Evolutionary conservation across 2,888 invertebrate species (phyloP).

Genomic region (Alsophila aescularia): DNA sequence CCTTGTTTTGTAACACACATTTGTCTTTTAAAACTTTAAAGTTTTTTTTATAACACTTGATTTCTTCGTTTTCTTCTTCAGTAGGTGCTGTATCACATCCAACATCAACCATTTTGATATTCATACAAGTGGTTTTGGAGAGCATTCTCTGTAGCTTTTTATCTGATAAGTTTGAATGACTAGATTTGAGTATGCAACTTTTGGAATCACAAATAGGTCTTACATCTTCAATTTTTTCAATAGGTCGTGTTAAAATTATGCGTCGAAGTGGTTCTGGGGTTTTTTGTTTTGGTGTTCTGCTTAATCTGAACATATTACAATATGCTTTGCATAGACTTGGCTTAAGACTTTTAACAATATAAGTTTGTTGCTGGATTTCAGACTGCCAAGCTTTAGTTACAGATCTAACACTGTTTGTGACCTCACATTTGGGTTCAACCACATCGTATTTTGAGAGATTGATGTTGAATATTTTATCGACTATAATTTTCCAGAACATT

Average conservation of each 20-base stretch:
- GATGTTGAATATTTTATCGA: slow-evolving; percentile 67
- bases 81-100: slow-evolving; percentile 49
- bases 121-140: slow-evolving; percentile 48
- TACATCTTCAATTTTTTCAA: slow-evolving; percentile 3
- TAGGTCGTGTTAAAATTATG: slow-evolving; percentile 10
- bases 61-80: slow-evolving; percentile 40
- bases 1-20: slow-evolving; percentile 52
- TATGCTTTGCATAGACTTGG: slow-evolving; percentile 38
- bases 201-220: not conserved
- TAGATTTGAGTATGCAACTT: slow-evolving; percentile 2
- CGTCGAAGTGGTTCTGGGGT: not conserved
- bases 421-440: slow-evolving; percentile 33
- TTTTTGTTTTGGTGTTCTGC: slow-evolving; percentile 12
- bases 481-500: slow-evolving; percentile 75
- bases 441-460: slow-evolving; percentile 50
- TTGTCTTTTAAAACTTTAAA: slow-evolving; percentile 54
- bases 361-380: slow-evolving; percentile 64
- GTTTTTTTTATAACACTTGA: slow-evolving; percentile 46
- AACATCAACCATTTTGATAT: slow-evolving; percentile 47
- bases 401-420: slow-evolving; percentile 51
- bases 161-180: not conserved
- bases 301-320: slow-evolving; percentile 6
- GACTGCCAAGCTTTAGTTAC: slow-evolving; percentile 64
- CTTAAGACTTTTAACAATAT: slow-evolving; percentile 55
- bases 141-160: slow-evolving; percentile 6